These are phyloP conservation scores for Eurytoma californica DNA, from an alignment of 2,888 invertebrate species.

Conservation along the genomic window DNA sequence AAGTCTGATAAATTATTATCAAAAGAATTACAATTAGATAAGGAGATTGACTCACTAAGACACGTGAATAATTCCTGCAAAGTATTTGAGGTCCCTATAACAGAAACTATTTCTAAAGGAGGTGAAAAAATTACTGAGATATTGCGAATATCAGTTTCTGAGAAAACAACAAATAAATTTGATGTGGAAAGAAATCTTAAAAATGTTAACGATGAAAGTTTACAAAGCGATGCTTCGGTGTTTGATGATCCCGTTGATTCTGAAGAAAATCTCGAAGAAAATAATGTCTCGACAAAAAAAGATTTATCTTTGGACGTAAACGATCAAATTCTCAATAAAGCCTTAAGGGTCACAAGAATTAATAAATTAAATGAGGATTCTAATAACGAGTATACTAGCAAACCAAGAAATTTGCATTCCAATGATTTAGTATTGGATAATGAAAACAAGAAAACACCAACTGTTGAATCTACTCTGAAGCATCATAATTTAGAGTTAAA, in stretches of 20 bases:
- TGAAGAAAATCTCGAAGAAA: neutral
- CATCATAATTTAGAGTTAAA: slow-evolving; percentile 14
- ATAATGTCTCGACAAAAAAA: neutral
- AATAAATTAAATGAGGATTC: neutral
- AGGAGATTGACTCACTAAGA: too few species aligned
- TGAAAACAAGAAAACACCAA: too few species aligned
- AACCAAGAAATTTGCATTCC: neutral
- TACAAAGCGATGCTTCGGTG: neutral
- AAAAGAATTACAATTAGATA: too few species aligned
- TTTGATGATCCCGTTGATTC: neutral
- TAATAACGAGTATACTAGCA: neutral
- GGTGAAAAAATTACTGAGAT: too few species aligned
- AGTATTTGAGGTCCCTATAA: too few species aligned
- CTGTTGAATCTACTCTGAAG: neutral
- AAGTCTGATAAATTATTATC: too few species aligned
- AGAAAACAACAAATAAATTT: too few species aligned
- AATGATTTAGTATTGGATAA: neutral
- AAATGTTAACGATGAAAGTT: neutral
- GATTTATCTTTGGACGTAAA: neutral
- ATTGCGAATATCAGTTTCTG: too few species aligned
- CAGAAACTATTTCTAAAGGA: too few species aligned
- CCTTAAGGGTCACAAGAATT: neutral
- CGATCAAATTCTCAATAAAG: neutral
- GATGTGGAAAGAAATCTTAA: neutral
- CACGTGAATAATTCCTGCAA: too few species aligned